phyloP scores from a whole-genome alignment of 1,140 invertebrate species.

The Drosophila serrata region DNA sequence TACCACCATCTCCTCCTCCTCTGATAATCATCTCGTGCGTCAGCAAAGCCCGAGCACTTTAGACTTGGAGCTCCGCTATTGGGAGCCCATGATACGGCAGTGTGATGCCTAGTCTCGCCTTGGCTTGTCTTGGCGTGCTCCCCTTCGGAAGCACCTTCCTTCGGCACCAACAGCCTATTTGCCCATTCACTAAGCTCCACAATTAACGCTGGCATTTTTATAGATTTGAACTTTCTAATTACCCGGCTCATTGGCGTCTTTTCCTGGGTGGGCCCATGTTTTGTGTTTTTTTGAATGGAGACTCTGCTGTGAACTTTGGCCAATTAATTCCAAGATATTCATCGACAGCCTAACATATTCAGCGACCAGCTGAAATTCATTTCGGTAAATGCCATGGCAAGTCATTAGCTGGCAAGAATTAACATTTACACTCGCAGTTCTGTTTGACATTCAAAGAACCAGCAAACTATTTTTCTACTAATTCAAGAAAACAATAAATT shows the following conservation, averaged over 20 bases:
- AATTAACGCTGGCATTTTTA: slow-evolving; percentile 48
- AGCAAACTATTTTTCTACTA: not conserved
- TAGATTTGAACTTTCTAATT: slow-evolving; percentile 54
- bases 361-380: slow-evolving; percentile 6
- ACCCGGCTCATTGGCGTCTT: slow-evolving; percentile 11
- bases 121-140: slow-evolving; percentile 30
- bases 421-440: slow-evolving; percentile 20
- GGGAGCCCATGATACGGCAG: slow-evolving; percentile 50
- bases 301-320: slow-evolving; percentile 19
- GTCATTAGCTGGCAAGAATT: slow-evolving; percentile 11
- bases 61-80: slow-evolving; percentile 43
- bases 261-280: slow-evolving; percentile 14
- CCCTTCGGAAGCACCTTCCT: slow-evolving; percentile 4
- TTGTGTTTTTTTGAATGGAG: slow-evolving; percentile 12
- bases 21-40: slow-evolving; percentile 82
- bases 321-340: slow-evolving; percentile 43
- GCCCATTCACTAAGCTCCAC: slow-evolving; percentile 35
- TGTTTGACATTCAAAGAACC: not conserved
- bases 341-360: slow-evolving; percentile 12
- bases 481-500: not conserved
- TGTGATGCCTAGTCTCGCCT: slow-evolving; percentile 19
- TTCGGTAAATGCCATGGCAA: slow-evolving; percentile 12
- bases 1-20: not conserved
- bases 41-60: slow-evolving; percentile 67
- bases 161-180: slow-evolving; percentile 3